Evolutionary conservation across 2,888 invertebrate species (phyloP), one percentile per base, ranked within the genome.

Genomic region (Leucania comma): DNA sequence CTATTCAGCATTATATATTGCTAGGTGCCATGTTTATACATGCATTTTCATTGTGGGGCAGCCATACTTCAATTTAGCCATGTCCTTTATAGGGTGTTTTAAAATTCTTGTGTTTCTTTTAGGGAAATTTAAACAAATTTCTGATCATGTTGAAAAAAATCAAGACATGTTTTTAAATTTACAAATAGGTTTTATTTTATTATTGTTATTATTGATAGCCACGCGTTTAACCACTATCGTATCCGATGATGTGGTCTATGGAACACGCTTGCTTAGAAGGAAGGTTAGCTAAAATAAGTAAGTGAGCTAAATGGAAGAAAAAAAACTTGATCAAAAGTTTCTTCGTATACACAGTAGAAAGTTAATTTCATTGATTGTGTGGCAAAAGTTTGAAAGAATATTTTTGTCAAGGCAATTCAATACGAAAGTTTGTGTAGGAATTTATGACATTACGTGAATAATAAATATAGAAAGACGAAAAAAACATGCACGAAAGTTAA

Each of bases 401-500:
- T 48, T 22, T 26, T 22, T 22, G 32, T 59, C 12, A 58, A 59
- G 20, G n/a, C n/a, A 51, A 57, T 56, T 24, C 57, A 35, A 48
- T 20, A 51, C 24, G 48, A 62, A 78, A 53, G 12, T 77, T 75
- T 78, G 22, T 58, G 22, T 35, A 0, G 6, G 2, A 62, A 51
- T 20, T 53, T 32, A 56, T n/a, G 70, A 57, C 8, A 48, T n/a
- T 42, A 14, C 14, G 50, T 68, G 50, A 73, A 77, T 22, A 69
- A 78, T 59, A 62, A 26, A 53, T 54, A 53, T 20, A 58, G 38
- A n/a, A 6, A 32, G 12, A 26, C 46, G 20, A 38, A 12, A 29
- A 78, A 76, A 75, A 72, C 62, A 78, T 78, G 58, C 78, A 29
- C 42, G 6, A 48, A 50, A 58, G 58, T 78, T 71, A 22, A 26